Conservation (phyloP, 2,797 vertebrate genomes). For the Megalops cyprinoides region DNA sequence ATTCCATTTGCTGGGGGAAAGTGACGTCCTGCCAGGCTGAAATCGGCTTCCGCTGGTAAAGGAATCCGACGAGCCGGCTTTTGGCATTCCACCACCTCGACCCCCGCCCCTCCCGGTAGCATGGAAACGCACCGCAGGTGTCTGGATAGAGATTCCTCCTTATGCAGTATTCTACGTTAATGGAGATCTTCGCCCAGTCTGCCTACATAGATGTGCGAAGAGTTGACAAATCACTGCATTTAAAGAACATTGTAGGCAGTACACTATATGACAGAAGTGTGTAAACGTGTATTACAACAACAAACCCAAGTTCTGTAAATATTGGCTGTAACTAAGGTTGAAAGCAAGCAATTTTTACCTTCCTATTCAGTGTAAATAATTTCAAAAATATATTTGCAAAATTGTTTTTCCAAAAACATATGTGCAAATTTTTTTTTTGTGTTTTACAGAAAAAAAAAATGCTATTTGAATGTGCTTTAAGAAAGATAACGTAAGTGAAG, state of each 20-base stretch:
- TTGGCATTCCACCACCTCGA: background rate
- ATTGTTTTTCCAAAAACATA: too few relatives aligned
- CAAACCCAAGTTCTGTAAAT: too few relatives aligned
- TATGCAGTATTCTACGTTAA: background rate
- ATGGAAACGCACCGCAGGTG: background rate
- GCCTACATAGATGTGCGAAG: background rate
- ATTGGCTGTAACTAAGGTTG: background rate
- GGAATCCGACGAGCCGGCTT: background rate
- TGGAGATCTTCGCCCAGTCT: background rate
- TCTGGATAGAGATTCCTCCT: background rate
- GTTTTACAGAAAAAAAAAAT: conserved; percentile 32
- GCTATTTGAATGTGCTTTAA: conserved; percentile 26
- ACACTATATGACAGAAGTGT: background rate
- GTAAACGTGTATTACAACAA: background rate
- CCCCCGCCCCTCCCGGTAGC: background rate
- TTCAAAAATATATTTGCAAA: too few relatives aligned
- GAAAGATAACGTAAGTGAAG: conserved; percentile 26
- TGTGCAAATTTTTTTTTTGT: too few relatives aligned
- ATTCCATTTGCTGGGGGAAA: conserved; percentile 33
- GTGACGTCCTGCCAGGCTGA: background rate
- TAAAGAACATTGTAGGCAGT: too few relatives aligned
- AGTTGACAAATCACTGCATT: background rate
- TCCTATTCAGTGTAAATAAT: background rate
- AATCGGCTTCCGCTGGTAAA: background rate
- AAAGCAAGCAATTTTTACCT: background rate